A percentile compares a stretch with the other conserved stretches of the same genome.
phyloP scores from a whole-genome alignment of 2,113 vertebrate genomes.

The Motacilla tschutschensis region DNA sequence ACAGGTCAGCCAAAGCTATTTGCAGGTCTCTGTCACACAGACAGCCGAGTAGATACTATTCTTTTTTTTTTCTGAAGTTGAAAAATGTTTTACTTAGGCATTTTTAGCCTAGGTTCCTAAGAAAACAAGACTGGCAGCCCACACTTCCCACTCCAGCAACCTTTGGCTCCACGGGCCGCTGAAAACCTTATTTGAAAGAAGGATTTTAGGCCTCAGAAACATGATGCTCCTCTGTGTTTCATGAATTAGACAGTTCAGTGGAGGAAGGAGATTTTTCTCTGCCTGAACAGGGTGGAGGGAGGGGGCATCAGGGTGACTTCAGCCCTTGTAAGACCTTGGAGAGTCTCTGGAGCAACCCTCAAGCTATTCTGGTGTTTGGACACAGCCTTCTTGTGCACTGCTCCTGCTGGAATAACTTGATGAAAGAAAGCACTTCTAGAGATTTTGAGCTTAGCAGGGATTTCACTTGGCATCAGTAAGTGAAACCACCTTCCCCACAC shows the following conservation, averaged over 20 bases:
- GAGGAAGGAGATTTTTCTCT: not conserved
- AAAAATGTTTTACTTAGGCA: constrained; percentile 46
- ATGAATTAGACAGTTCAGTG: not conserved
- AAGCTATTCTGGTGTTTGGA: not conserved
- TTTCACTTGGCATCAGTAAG: not conserved
- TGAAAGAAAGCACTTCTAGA: not conserved
- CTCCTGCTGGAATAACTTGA: not conserved
- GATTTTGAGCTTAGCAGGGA: not conserved
- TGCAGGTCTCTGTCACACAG: constrained; percentile 8
- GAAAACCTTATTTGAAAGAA: constrained; percentile 1
- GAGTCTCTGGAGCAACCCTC: not conserved
- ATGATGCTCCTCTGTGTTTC: constrained; percentile 1
- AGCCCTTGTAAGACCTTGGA: not conserved
- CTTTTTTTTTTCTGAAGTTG: constrained; percentile 56
- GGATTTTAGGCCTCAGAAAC: constrained; percentile 5
- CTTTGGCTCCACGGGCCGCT: not conserved
- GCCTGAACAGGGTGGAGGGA: not conserved
- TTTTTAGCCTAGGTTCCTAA: constrained; percentile 47
- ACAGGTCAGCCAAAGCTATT: constrained; percentile 49
- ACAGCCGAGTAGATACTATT: constrained; percentile 36
- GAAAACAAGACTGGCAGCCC: constrained; percentile 41
- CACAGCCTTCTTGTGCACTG: not conserved
- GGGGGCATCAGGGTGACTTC: not conserved
- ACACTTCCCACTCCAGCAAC: constrained; percentile 30
- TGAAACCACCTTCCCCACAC: not conserved